These are phyloP conservation scores for Ips typographus DNA, from an alignment of 1,140 invertebrate species.

Conservation along the genomic window DNA sequence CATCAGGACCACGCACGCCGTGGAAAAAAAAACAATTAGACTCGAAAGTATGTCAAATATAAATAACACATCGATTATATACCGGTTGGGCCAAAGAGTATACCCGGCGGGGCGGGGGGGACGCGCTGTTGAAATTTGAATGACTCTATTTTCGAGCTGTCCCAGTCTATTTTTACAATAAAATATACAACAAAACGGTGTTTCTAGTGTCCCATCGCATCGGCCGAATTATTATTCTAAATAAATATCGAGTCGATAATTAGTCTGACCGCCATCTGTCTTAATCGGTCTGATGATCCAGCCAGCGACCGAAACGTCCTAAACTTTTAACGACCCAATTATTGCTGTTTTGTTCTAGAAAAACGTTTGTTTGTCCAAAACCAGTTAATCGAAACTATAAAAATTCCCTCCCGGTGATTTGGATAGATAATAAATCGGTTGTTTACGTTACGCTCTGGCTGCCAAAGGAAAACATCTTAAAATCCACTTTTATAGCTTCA, in stretches of 20 bases:
- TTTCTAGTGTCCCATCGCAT: conserved; percentile 22
- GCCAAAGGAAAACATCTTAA: too few species aligned
- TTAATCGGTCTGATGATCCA: too few species aligned
- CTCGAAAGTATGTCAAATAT: too few species aligned
- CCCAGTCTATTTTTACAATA: conserved; percentile 24
- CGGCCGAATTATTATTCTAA: conserved; percentile 20
- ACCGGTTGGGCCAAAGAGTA: neutral
- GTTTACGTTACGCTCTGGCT: neutral
- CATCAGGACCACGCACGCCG: too few species aligned
- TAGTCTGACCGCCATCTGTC: neutral
- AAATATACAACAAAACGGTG: conserved; percentile 28
- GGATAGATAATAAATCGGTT: neutral
- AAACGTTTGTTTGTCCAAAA: conserved; percentile 17
- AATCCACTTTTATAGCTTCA: too few species aligned
- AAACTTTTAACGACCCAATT: conserved; percentile 4
- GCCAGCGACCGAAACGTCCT: too few species aligned
- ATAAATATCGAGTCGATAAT: conserved; percentile 22
- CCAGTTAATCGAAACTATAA: conserved; percentile 16
- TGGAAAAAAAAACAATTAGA: too few species aligned
- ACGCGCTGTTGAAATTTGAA: conserved; percentile 26
- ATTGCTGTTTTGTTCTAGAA: conserved; percentile 19
- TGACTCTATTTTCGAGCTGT: conserved; percentile 24
- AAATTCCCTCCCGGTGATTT: conserved; percentile 1
- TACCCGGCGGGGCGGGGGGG: neutral
- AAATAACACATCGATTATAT: too few species aligned